These are phyloP conservation scores for Globia sparganii DNA, from an alignment of 2,888 invertebrate species.

Conservation along the genomic window DNA sequence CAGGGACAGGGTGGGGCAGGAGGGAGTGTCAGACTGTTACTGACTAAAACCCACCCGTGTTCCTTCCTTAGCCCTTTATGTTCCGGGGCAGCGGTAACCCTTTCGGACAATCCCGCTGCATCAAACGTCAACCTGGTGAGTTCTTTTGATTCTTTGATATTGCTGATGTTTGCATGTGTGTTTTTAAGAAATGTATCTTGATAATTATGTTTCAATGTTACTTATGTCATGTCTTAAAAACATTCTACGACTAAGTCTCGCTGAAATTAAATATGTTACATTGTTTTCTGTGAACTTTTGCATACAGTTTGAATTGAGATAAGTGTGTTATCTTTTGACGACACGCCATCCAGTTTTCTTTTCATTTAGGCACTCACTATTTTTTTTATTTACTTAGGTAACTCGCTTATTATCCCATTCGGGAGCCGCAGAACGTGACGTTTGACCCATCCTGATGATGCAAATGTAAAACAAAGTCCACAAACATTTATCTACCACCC, in stretches of 20 bases:
- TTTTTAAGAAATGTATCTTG: no score
- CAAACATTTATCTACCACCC: constrained; percentile 3
- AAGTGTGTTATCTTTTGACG: background rate
- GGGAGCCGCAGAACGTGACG: background rate
- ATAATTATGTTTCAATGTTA: background rate
- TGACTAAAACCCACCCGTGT: no score
- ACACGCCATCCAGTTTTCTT: background rate
- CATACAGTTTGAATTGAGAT: background rate
- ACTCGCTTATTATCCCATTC: background rate
- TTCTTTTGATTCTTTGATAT: no score
- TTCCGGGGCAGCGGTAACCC: no score
- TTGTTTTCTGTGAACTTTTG: background rate
- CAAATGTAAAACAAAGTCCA: constrained; percentile 30
- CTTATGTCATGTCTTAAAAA: background rate
- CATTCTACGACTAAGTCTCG: background rate
- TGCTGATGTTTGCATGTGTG: no score
- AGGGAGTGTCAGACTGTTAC: no score
- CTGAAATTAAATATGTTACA: background rate
- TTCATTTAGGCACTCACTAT: background rate
- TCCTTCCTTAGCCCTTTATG: no score
- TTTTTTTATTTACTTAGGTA: background rate
- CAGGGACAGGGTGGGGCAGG: no score
- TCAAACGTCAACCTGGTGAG: no score
- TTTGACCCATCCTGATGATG: background rate
- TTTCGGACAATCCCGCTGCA: no score